A percentile compares a stretch with the other conserved stretches of the same genome.
phyloP scores from a whole-genome alignment of 2,888 invertebrate species.

The Nezara viridula region DNA sequence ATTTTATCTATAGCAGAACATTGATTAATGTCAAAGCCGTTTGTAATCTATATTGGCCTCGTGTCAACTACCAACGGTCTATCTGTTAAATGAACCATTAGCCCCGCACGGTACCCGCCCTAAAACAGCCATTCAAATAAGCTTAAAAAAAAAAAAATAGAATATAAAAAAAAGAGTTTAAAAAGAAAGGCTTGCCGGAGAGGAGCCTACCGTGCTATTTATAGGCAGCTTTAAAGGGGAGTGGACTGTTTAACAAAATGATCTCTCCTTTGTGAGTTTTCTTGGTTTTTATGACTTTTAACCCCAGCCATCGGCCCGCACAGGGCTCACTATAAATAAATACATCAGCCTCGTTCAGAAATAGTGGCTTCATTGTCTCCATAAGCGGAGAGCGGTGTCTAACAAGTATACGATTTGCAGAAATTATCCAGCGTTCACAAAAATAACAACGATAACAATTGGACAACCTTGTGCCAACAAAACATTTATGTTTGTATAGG shows the following conservation, averaged over 20 bases:
- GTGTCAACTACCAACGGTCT: background rate
- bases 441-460: too few species aligned
- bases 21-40: background rate
- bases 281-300: constrained; percentile 35
- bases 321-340: constrained; percentile 45
- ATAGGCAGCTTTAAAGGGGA: constrained; percentile 35
- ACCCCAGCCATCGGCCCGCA: constrained; percentile 45
- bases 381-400: background rate
- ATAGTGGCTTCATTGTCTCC: constrained; percentile 18
- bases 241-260: constrained; percentile 49
- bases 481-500: too few species aligned
- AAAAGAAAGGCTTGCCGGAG: constrained; percentile 10
- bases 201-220: constrained; percentile 26
- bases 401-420: background rate
- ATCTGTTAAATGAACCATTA: constrained; percentile 46
- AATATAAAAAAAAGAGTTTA: constrained; percentile 1
- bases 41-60: background rate
- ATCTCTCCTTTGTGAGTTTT: constrained; percentile 50
- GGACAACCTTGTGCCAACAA: too few species aligned
- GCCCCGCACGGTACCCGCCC: background rate
- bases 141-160: background rate
- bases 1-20: background rate
- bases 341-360: constrained; percentile 1
- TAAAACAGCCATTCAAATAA: constrained; percentile 20
- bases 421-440: background rate